phyloP scores from a whole-genome alignment of 2,888 invertebrate genomes.

The Drosophila falleni region DNA sequence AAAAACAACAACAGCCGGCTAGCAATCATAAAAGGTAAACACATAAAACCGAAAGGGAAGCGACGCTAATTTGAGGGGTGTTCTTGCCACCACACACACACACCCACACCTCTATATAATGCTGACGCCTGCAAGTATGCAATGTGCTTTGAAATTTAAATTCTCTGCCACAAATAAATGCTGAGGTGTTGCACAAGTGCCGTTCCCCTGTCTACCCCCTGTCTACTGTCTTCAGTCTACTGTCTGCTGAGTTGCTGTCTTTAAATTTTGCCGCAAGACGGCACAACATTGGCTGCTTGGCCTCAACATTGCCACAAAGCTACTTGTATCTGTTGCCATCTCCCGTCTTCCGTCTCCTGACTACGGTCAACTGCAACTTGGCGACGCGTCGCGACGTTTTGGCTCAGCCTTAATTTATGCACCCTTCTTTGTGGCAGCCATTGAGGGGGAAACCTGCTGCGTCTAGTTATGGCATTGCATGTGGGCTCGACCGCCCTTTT shows the following conservation, averaged over 20 bases:
- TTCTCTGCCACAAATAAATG: conserved; percentile 66
- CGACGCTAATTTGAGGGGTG: conserved; percentile 61
- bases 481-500: conserved; percentile 44
- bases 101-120: neutral
- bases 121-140: conserved; percentile 64
- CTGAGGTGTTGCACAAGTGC: conserved; percentile 68
- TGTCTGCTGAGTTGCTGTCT: conserved; percentile 20
- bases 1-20: conserved; percentile 47
- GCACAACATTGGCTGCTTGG: conserved; percentile 31
- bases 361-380: conserved; percentile 74
- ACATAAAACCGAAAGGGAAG: conserved; percentile 51
- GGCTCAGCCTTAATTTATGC: conserved; percentile 78
- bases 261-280: conserved; percentile 48
- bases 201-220: neutral
- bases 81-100: neutral
- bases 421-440: conserved; percentile 63
- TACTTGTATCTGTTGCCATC: conserved; percentile 13
- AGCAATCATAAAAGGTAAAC: conserved; percentile 72
- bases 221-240: neutral
- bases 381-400: conserved; percentile 51
- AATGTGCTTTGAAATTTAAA: conserved; percentile 71
- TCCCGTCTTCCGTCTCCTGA: conserved; percentile 37
- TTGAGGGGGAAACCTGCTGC: conserved; percentile 17
- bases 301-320: conserved; percentile 56
- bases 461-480: conserved; percentile 69